These are phyloP conservation scores for Argyrosomus japonicus DNA, from an alignment of 2,113 vertebrate genomes.

Conservation along the genomic window DNA sequence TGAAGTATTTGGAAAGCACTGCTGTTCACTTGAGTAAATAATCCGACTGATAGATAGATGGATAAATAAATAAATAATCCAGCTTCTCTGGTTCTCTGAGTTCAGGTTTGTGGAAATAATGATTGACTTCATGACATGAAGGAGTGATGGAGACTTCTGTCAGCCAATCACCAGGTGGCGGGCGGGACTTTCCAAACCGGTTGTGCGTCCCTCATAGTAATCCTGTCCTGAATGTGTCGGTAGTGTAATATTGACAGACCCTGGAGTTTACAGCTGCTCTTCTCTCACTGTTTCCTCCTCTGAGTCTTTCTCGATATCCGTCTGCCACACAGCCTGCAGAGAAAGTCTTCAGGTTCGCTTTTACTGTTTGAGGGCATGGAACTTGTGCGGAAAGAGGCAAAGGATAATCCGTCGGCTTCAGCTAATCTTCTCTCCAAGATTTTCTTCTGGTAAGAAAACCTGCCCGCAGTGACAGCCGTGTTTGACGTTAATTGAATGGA, in stretches of 20 bases:
- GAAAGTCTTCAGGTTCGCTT: conserved; percentile 35
- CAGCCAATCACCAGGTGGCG: conserved; percentile 38
- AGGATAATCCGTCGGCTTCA: conserved; percentile 79
- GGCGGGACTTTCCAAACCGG: conserved; percentile 31
- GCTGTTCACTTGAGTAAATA: too few relatives aligned
- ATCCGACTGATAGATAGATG: too few relatives aligned
- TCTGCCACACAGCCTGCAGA: conserved; percentile 24
- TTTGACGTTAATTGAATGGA: conserved; percentile 60
- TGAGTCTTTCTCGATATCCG: conserved; percentile 21
- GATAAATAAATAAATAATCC: too few relatives aligned
- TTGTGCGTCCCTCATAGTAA: conserved; percentile 21
- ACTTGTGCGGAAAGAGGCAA: conserved; percentile 64
- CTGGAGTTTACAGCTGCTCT: not conserved
- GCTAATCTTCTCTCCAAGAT: conserved; percentile 84
- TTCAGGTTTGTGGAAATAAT: too few relatives aligned
- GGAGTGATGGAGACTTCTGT: conserved; percentile 13
- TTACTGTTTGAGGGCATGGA: conserved; percentile 68
- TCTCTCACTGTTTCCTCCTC: conserved; percentile 10
- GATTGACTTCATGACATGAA: not conserved
- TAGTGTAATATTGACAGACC: conserved; percentile 12
- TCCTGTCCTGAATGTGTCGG: conserved; percentile 23
- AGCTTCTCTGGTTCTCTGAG: too few relatives aligned
- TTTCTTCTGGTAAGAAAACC: conserved; percentile 84
- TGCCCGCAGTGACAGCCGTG: conserved; percentile 54
- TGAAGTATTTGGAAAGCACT: not conserved